These are phyloP conservation scores for Microctonus hyperodae DNA, from an alignment of 2,888 invertebrate genomes.

Conservation along the genomic window DNA sequence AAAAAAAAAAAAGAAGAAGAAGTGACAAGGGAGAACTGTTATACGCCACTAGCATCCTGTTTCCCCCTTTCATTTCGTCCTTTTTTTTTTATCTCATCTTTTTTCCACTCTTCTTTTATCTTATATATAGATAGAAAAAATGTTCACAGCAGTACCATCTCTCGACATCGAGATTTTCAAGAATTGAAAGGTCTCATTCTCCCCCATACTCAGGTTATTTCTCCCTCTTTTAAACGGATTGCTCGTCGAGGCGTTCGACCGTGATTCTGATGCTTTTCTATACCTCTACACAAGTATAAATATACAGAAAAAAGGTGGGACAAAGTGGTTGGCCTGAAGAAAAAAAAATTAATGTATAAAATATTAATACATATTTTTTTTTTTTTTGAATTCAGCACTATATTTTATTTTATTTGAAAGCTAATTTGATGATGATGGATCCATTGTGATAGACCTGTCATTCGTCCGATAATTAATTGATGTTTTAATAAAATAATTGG, in stretches of 20 bases:
- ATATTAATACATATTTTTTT: conserved; percentile 1
- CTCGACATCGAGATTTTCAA: conserved; percentile 12
- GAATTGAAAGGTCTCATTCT: conserved; percentile 19
- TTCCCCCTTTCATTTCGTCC: too few relatives aligned
- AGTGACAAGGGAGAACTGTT: not conserved
- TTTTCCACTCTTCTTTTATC: not conserved
- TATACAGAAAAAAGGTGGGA: not conserved
- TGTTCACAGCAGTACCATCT: not conserved
- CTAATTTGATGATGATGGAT: too few relatives aligned
- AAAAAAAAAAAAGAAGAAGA: not conserved
- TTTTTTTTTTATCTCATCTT: not conserved
- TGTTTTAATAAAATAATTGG: too few relatives aligned
- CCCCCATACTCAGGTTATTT: not conserved
- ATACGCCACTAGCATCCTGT: conserved; percentile 15
- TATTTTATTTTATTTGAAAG: too few relatives aligned
- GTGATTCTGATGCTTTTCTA: conserved; percentile 9
- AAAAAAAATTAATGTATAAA: too few relatives aligned
- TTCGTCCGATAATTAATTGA: too few relatives aligned
- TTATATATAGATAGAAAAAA: not conserved
- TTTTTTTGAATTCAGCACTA: too few relatives aligned
- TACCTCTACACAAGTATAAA: not conserved
- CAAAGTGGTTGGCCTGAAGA: too few relatives aligned
- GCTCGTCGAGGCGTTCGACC: conserved; percentile 9
- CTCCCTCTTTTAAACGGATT: conserved; percentile 13
- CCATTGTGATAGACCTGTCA: too few relatives aligned